Evolutionary conservation across 2,888 invertebrate genomes (phyloP).

Genomic region (Dynastes grantii): DNA sequence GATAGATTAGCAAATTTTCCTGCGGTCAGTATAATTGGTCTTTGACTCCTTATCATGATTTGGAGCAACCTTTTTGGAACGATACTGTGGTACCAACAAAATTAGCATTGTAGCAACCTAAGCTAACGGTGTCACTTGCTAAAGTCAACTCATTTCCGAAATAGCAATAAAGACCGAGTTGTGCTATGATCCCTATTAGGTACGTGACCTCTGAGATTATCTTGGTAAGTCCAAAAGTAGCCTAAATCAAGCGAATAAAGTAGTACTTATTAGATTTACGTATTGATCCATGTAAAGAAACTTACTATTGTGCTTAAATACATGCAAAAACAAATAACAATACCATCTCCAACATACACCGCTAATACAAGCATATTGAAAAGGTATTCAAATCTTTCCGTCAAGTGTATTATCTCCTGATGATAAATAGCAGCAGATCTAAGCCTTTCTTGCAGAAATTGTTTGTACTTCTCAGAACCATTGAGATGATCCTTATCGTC

Average conservation of each 20-base stretch:
- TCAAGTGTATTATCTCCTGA: constrained; percentile 50
- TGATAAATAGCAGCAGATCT: constrained; percentile 49
- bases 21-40: constrained; percentile 70
- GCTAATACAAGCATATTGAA: constrained; percentile 52
- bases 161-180: constrained; percentile 53
- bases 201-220: constrained; percentile 13
- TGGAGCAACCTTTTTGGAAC: constrained; percentile 67
- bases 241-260: not conserved
- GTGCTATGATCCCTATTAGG: constrained; percentile 11
- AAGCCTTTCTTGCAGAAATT: constrained; percentile 12
- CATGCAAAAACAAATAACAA: constrained; percentile 30
- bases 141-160: constrained; percentile 55
- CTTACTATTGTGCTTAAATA: constrained; percentile 35
- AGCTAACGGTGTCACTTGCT: constrained; percentile 50
- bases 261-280: not conserved
- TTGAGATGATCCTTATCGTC: not conserved
- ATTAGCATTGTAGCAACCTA: constrained; percentile 52
- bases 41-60: constrained; percentile 69
- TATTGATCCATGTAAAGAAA: not conserved
- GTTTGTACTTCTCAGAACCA: not conserved
- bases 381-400: constrained; percentile 51
- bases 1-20: constrained; percentile 71
- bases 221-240: not conserved
- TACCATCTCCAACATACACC: constrained; percentile 23
- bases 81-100: constrained; percentile 51